Conservation (phyloP, 2,113 vertebrate species). For the Phainopepla nitens region DNA sequence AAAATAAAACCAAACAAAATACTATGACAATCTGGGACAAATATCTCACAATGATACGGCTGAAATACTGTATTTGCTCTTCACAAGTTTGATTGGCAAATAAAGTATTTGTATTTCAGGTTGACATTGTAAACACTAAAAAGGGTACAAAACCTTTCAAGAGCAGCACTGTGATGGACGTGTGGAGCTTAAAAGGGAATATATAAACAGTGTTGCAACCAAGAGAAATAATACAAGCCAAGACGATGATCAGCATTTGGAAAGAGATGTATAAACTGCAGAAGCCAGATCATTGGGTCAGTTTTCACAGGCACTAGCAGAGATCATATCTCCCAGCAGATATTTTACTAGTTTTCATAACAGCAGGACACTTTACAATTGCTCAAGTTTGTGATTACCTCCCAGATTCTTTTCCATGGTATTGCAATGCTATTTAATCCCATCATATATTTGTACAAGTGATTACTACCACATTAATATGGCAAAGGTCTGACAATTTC, state of each 20-base stretch:
- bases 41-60: not conserved
- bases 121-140: not conserved
- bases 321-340: not conserved
- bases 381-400: not conserved
- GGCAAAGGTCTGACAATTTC: not conserved
- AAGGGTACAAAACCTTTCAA: not conserved
- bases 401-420: not conserved
- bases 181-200: not conserved
- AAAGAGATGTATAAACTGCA: not conserved
- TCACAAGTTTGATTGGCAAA: not conserved
- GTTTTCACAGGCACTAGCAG: not conserved
- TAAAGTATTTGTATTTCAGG: not conserved
- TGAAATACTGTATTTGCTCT: not conserved
- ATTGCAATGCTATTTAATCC: not conserved
- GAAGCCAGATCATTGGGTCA: not conserved
- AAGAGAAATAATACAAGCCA: not conserved
- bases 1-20: not conserved
- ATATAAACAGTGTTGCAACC: not conserved
- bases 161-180: not conserved
- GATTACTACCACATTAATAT: not conserved
- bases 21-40: not conserved
- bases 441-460: not conserved
- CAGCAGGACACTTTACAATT: not conserved
- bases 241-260: not conserved
- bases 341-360: not conserved